Evolutionary conservation across 2,888 invertebrate species (phyloP).

Genomic region (Norana najaformis): DNA sequence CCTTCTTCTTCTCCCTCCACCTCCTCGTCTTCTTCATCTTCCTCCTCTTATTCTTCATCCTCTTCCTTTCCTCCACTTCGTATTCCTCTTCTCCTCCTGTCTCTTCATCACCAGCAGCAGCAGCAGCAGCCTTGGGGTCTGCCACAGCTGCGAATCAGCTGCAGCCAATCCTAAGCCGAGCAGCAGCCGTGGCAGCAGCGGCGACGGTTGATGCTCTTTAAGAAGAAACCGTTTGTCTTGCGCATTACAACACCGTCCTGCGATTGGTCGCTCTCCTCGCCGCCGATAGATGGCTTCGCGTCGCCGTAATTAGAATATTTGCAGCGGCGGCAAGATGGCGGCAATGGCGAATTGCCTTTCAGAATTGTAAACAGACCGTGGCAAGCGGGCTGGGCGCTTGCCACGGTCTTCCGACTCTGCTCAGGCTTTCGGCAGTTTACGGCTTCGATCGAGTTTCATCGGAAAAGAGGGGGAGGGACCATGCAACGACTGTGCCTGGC

Average conservation of each 20-base stretch:
- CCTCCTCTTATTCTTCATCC: no score
- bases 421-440: not conserved
- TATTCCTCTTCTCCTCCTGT: not conserved
- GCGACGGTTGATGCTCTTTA: not conserved
- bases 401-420: not conserved
- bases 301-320: not conserved
- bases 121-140: not conserved
- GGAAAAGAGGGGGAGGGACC: not conserved
- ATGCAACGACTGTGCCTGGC: not conserved
- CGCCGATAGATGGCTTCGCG: not conserved
- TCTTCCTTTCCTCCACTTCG: not conserved
- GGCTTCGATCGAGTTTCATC: constrained; percentile 13
- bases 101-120: no score
- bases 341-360: not conserved
- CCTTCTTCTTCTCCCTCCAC: no score
- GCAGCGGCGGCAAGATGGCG: not conserved
- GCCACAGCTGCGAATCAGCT: not conserved
- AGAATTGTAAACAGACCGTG: not conserved
- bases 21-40: not conserved
- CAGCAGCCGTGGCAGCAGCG: not conserved
- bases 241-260: not conserved
- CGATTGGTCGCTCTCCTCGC: constrained; percentile 13
- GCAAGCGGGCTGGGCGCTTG: not conserved
- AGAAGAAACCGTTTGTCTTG: not conserved
- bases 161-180: not conserved